Conservation (phyloP, 2,888 invertebrate species). For the Erebia ligea region DNA sequence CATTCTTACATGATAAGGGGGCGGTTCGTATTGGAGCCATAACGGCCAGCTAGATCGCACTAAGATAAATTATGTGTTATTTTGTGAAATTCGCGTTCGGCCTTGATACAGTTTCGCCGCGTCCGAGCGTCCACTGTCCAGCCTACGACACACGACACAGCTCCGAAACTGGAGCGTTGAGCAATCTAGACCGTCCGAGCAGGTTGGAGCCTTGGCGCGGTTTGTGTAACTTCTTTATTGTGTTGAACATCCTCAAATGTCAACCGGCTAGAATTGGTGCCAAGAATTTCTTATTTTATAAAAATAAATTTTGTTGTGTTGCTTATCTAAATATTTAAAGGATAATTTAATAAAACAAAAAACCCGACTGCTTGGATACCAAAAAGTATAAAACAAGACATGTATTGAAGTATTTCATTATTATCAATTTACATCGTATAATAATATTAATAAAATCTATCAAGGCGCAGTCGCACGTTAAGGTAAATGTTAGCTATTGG, state of each 20-base stretch:
- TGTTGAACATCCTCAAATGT: conserved; percentile 13
- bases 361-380: too few relatives aligned
- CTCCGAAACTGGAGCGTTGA: conserved; percentile 27
- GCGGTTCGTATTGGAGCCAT: background rate
- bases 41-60: background rate
- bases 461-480: too few relatives aligned
- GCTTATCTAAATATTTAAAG: too few relatives aligned
- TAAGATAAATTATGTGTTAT: conserved; percentile 20
- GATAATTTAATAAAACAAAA: too few relatives aligned
- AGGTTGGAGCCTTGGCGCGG: conserved; percentile 13
- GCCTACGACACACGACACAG: conserved; percentile 9
- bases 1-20: too few relatives aligned
- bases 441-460: too few relatives aligned
- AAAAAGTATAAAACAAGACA: too few relatives aligned
- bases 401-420: too few relatives aligned
- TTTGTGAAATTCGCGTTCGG: conserved; percentile 22
- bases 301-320: background rate
- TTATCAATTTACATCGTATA: too few relatives aligned
- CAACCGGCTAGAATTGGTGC: conserved; percentile 1
- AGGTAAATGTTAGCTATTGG: too few relatives aligned
- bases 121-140: conserved; percentile 13
- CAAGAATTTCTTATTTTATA: background rate
- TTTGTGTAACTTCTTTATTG: conserved; percentile 8
- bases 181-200: conserved; percentile 25
- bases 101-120: conserved; percentile 28